Conservation (phyloP, 2,113 vertebrate species). For the Hippocampus comes region DNA sequence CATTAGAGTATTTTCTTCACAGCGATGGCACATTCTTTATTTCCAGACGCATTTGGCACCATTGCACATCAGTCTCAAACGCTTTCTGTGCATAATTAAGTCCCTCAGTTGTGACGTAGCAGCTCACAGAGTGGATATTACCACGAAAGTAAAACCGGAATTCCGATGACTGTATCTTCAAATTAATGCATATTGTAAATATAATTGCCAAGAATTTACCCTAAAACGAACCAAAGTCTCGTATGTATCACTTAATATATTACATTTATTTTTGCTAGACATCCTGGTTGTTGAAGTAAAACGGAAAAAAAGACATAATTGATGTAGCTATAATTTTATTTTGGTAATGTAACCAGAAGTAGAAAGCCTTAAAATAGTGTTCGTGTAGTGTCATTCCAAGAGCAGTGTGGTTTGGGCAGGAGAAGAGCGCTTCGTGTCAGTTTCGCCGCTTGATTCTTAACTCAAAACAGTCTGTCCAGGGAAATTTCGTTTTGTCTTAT, state of each 20-base stretch:
- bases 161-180: not conserved
- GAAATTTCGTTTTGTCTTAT: not conserved
- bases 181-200: not conserved
- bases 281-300: not conserved
- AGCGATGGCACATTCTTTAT: not conserved
- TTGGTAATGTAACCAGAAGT: not conserved
- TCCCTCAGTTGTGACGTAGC: not conserved
- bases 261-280: not conserved
- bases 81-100: not conserved
- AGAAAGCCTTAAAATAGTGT: no score
- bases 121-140: not conserved
- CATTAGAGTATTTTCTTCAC: not conserved
- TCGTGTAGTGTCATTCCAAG: not conserved
- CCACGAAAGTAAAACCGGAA: not conserved
- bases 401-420: accelerated
- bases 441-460: not conserved
- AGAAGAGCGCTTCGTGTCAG: not conserved
- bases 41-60: not conserved
- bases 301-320: not conserved
- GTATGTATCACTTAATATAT: not conserved
- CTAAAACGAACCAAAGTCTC: not conserved
- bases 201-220: not conserved
- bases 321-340: not conserved
- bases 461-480: not conserved
- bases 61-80: not conserved